phyloP scores from a whole-genome alignment of 2,888 invertebrate species.

The Chloroclystis v-ata region DNA sequence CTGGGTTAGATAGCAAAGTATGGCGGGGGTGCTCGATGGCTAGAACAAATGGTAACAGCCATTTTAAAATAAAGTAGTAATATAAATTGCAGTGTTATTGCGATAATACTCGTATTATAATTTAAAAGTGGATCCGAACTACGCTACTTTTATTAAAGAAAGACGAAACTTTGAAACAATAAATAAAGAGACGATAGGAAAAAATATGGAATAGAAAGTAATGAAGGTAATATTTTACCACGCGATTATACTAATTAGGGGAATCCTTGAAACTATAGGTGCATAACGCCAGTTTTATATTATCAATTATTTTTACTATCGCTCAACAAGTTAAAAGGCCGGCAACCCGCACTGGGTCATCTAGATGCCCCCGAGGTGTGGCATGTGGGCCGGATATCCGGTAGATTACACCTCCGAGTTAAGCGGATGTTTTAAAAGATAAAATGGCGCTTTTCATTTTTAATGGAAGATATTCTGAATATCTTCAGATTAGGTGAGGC shows the following conservation, averaged over 20 bases:
- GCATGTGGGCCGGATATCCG: slow-evolving; percentile 18
- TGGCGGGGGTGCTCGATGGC: background rate
- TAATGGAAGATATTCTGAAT: slow-evolving; percentile 1
- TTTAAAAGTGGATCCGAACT: no score
- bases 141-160: no score
- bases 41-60: background rate
- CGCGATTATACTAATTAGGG: no score
- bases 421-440: slow-evolving; percentile 12
- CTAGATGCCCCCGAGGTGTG: slow-evolving; percentile 5
- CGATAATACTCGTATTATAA: no score
- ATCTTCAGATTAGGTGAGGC: background rate
- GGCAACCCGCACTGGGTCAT: background rate
- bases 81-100: background rate
- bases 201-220: no score
- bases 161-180: no score
- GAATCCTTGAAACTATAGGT: no score
- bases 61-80: background rate
- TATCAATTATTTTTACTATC: no score
- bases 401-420: slow-evolving; percentile 11
- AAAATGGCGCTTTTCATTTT: slow-evolving; percentile 2
- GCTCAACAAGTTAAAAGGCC: slow-evolving; percentile 3
- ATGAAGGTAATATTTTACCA: no score
- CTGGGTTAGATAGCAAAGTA: slow-evolving; percentile 10
- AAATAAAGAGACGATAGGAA: no score
- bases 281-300: no score